Evolutionary conservation across 2,888 invertebrate species (phyloP).

Genomic region (Morpho deidamia): DNA sequence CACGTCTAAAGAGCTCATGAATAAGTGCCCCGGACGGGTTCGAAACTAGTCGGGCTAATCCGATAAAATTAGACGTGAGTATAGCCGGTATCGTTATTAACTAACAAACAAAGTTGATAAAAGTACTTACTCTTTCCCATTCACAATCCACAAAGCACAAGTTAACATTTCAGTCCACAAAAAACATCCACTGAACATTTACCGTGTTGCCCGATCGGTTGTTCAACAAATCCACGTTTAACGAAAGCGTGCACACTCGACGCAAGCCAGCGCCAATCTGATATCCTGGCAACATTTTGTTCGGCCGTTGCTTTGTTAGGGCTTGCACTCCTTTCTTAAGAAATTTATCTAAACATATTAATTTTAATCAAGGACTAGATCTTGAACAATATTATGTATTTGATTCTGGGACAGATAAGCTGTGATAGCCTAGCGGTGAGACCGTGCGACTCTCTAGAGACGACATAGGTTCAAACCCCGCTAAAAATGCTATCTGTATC

Average conservation of each 20-base stretch:
- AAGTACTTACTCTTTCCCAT: constrained; percentile 20
- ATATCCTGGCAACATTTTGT: constrained; percentile 19
- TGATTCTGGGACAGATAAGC: no score
- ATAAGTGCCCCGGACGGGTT: no score
- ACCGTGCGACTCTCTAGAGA: no score
- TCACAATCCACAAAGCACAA: constrained; percentile 22
- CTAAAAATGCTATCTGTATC: no score
- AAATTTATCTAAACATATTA: background rate
- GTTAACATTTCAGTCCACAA: constrained; percentile 16
- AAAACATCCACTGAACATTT: constrained; percentile 12
- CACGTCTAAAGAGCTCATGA: no score
- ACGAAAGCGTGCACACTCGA: constrained; percentile 31
- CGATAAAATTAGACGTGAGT: no score
- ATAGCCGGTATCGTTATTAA: no score
- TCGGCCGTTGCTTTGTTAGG: background rate
- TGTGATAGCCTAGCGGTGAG: no score
- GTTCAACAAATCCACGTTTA: constrained; percentile 13
- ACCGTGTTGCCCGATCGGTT: constrained; percentile 21
- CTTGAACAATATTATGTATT: no score
- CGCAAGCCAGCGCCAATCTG: constrained; percentile 39
- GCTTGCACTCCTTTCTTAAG: background rate
- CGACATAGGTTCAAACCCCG: no score
- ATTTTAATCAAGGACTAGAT: background rate
- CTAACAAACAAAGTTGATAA: constrained; percentile 5
- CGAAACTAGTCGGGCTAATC: no score